Evolutionary conservation across 2,797 vertebrate genomes (phyloP).

Genomic region (Myotis pilosus): DNA sequence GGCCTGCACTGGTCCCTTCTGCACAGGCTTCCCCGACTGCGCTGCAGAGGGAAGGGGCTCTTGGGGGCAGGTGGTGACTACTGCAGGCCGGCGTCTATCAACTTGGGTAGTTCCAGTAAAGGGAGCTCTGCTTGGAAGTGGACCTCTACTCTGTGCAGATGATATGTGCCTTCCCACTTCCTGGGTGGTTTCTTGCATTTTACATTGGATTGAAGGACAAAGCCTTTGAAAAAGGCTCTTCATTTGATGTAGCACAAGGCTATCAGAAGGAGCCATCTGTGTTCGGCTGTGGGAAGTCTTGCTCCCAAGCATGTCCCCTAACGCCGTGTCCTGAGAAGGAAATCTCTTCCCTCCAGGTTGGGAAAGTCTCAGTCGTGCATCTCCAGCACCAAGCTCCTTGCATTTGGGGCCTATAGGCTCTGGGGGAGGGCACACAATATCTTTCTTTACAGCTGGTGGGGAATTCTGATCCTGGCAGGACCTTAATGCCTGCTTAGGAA

Average conservation of each 20-base stretch:
- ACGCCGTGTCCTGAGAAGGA: accelerated
- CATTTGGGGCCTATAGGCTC: accelerated
- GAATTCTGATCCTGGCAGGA: not conserved
- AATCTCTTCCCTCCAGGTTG: not conserved
- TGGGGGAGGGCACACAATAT: too few species aligned
- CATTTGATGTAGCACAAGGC: not conserved
- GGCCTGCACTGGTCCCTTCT: not conserved
- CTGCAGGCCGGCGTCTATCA: too few species aligned
- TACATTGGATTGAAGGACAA: too few species aligned
- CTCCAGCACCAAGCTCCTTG: not conserved
- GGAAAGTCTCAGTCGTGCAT: not conserved
- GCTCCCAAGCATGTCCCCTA: not conserved
- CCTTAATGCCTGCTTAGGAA: not conserved
- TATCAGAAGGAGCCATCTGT: not conserved
- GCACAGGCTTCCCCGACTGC: not conserved
- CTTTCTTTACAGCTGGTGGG: too few species aligned
- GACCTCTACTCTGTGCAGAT: too few species aligned
- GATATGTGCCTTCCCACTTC: too few species aligned
- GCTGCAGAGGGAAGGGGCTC: accelerated
- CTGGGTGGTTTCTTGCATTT: too few species aligned
- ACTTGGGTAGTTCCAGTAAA: too few species aligned
- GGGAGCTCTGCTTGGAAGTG: not conserved
- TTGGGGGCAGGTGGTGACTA: not conserved
- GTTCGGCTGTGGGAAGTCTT: not conserved
- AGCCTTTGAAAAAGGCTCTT: not conserved